These are phyloP conservation scores for Neomonachus schauinslandi DNA, from an alignment of 2,113 vertebrate species.

Conservation along the genomic window DNA sequence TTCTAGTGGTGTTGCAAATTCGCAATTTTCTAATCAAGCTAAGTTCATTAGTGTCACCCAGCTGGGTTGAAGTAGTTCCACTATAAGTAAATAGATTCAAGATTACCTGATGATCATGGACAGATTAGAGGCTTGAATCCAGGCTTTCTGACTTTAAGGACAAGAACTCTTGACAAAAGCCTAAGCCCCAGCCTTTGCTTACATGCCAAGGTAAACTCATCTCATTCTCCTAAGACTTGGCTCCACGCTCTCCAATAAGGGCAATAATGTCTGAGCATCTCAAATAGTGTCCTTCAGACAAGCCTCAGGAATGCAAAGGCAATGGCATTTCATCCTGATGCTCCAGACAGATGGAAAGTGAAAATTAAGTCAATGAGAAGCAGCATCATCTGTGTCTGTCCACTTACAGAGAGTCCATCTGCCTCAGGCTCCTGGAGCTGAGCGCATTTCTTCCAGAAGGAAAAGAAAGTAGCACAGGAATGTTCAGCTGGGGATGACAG, in stretches of 20 bases:
- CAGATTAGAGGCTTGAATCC: neutral
- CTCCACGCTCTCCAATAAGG: neutral
- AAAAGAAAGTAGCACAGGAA: neutral
- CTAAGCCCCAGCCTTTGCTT: neutral
- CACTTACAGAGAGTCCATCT: neutral
- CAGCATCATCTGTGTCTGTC: neutral
- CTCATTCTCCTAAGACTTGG: neutral
- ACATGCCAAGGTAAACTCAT: neutral
- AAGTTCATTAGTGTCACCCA: neutral
- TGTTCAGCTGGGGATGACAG: neutral
- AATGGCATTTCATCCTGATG: neutral
- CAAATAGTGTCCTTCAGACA: neutral
- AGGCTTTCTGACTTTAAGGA: neutral
- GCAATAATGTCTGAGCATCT: neutral
- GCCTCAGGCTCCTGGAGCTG: neutral
- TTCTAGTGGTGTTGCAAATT: neutral
- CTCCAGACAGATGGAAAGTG: neutral
- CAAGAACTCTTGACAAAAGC: neutral
- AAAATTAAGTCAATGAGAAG: neutral
- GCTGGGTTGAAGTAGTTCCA: neutral
- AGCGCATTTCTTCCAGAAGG: slow-evolving; percentile 22
- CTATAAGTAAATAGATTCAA: neutral
- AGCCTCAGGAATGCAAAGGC: neutral
- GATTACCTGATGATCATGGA: neutral
- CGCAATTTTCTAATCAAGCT: neutral